phyloP scores from a whole-genome alignment of 2,113 vertebrate species.

The Prunella fulvescens region DNA sequence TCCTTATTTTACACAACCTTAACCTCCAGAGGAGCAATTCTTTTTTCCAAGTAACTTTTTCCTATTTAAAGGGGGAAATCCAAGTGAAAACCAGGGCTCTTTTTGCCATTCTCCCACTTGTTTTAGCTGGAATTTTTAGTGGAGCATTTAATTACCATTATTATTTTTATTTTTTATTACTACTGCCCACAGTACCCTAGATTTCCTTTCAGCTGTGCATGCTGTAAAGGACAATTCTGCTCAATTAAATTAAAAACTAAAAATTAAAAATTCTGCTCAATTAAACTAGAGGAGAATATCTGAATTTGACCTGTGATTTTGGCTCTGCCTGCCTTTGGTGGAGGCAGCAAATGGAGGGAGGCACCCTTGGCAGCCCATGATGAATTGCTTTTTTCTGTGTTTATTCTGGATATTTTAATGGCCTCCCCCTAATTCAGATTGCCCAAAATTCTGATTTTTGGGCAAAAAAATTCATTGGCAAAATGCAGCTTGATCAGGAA shows the following conservation, averaged over 20 bases:
- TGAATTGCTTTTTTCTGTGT: constrained; percentile 96
- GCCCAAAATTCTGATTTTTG: not conserved
- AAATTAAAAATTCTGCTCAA: no score
- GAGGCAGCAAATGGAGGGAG: constrained; percentile 76
- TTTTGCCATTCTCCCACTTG: constrained; percentile 1
- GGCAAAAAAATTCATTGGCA: not conserved
- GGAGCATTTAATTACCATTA: constrained; percentile 70
- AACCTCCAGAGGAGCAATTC: not conserved
- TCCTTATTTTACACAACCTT: not conserved
- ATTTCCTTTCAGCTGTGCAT: constrained; percentile 74
- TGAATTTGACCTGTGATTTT: constrained; percentile 88
- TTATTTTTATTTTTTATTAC: not conserved
- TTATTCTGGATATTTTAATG: constrained; percentile 93
- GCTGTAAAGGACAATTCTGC: no score
- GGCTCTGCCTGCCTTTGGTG: constrained; percentile 74
- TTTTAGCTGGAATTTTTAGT: constrained; percentile 68
- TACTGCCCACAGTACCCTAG: constrained; percentile 60
- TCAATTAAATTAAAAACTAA: no score
- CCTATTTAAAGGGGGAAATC: not conserved
- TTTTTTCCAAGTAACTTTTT: not conserved
- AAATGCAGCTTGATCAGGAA: not conserved
- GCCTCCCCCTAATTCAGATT: constrained; percentile 92
- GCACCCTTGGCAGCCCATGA: constrained; percentile 88
- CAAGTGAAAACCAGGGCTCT: not conserved
- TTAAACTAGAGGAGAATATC: constrained; percentile 78